Evolutionary conservation across 2,888 invertebrate genomes (phyloP).

Genomic region (Pharmacophagus antenor): DNA sequence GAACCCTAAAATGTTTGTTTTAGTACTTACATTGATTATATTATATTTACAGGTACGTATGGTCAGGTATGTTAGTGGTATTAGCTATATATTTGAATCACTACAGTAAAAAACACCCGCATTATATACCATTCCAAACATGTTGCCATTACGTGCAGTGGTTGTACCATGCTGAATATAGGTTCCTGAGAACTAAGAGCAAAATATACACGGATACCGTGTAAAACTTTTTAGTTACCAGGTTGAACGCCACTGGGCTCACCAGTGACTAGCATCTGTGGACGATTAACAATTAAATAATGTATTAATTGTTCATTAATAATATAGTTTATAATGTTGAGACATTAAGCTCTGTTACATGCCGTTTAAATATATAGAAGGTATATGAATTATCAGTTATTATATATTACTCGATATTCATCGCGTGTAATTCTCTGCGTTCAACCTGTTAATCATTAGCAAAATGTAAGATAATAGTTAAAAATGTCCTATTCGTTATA

Average conservation of each 20-base stretch:
- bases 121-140: conserved; percentile 53
- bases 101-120: conserved; percentile 87
- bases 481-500: neutral
- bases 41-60: conserved; percentile 86
- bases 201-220: conserved; percentile 67
- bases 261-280: too few species aligned
- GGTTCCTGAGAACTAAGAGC: conserved; percentile 58
- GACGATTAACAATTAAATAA: too few species aligned
- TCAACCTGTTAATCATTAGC: neutral
- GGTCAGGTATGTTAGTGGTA: conserved; percentile 94
- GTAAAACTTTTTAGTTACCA: conserved; percentile 37
- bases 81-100: conserved; percentile 97
- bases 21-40: too few species aligned
- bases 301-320: too few species aligned
- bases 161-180: conserved; percentile 63
- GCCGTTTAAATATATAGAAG: too few species aligned
- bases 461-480: conserved; percentile 1
- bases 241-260: too few species aligned
- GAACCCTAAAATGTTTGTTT: too few species aligned
- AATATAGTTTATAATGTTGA: too few species aligned
- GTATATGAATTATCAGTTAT: too few species aligned
- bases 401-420: too few species aligned
- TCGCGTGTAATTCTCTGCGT: too few species aligned
- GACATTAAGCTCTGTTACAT: too few species aligned
- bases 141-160: conserved; percentile 52